These are phyloP conservation scores for Euleptes europaea DNA, from an alignment of 2,113 vertebrate species.

Conservation along the genomic window DNA sequence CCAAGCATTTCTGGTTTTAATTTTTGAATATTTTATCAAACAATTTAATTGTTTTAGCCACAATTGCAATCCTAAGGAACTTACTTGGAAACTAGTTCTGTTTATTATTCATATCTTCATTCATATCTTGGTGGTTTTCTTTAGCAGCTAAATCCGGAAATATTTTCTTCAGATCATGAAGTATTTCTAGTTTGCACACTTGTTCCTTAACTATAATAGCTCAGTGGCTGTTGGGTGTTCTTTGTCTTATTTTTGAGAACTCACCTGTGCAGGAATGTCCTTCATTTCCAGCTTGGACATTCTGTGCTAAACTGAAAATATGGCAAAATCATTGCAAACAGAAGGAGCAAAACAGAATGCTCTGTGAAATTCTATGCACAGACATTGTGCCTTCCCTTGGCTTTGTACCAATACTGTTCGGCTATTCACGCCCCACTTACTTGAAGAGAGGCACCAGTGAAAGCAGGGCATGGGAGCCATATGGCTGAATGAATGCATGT, in stretches of 20 bases:
- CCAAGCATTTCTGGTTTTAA: neutral
- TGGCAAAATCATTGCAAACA: no score
- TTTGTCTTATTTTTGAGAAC: neutral
- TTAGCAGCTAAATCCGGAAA: neutral
- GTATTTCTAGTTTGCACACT: neutral
- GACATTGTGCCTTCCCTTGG: no score
- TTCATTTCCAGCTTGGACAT: no score
- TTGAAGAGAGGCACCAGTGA: no score
- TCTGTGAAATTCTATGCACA: no score
- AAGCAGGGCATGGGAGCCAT: no score
- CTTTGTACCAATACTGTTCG: no score
- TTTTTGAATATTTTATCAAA: neutral
- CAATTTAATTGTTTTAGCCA: neutral
- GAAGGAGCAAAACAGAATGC: no score
- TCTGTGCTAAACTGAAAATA: no score
- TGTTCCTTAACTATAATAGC: neutral
- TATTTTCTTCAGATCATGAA: neutral
- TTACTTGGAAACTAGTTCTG: neutral
- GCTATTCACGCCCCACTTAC: no score
- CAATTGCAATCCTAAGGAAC: neutral
- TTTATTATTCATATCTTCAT: neutral
- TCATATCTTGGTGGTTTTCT: neutral
- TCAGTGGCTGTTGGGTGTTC: neutral
- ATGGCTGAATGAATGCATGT: no score
- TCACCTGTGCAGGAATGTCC: neutral